Conservation (phyloP, 2,888 invertebrate genomes). For the Ashinkailepas kermadecensis region DNA sequence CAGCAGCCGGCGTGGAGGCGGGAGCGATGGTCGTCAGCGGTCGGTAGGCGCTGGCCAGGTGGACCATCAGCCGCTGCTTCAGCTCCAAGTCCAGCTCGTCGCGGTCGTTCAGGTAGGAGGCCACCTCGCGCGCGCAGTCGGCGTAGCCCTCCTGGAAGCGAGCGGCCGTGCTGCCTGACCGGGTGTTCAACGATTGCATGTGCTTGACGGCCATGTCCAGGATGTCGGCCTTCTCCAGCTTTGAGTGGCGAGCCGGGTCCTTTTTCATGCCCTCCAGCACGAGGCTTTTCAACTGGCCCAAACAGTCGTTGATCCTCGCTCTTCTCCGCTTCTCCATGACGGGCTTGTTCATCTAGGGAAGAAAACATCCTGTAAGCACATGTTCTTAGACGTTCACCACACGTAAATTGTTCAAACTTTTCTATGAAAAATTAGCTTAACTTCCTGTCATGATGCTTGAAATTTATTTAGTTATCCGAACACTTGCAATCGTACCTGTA, state of each 20-base stretch:
- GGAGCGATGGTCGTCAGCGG: neutral
- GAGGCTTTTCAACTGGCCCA: neutral
- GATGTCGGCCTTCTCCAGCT: constrained; percentile 93
- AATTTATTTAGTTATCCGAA: too few species aligned
- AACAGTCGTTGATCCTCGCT: neutral
- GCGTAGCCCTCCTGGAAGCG: constrained; percentile 81
- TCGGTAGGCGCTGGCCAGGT: constrained; percentile 4
- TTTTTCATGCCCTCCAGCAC: constrained; percentile 18
- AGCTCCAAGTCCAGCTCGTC: neutral
- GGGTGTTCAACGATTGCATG: constrained; percentile 74
- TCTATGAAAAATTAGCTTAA: too few species aligned
- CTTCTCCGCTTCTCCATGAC: constrained; percentile 3
- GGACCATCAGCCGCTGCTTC: constrained; percentile 16
- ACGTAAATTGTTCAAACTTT: too few species aligned
- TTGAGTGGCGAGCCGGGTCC: constrained; percentile 85
- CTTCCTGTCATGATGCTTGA: too few species aligned
- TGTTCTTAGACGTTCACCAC: too few species aligned
- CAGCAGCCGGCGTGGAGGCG: neutral
- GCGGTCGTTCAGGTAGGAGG: neutral
- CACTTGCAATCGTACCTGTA: too few species aligned
- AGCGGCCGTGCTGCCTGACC: constrained; percentile 73
- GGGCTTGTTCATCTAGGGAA: neutral
- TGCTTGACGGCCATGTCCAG: constrained; percentile 95
- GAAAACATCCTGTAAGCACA: too few species aligned
- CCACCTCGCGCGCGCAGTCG: constrained; percentile 79